A percentile compares a stretch with the other conserved stretches of the same genome.
These are phyloP conservation scores for Cepphus grylle DNA, from an alignment of 2,113 vertebrate genomes.

Conservation along the genomic window DNA sequence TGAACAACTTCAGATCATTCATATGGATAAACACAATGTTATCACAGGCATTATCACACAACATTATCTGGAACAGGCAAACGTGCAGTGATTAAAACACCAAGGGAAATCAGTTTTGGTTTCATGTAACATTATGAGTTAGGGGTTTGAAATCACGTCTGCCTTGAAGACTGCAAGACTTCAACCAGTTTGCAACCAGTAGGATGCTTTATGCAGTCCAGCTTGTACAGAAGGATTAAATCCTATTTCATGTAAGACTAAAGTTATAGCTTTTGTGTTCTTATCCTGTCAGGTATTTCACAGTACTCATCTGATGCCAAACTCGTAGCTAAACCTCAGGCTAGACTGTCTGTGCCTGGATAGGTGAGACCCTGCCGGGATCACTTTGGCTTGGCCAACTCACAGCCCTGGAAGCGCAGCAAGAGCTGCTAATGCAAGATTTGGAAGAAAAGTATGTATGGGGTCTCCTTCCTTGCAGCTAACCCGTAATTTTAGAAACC, in stretches of 20 bases:
- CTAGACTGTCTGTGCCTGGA: not conserved
- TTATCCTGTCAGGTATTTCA: not conserved
- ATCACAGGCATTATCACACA: not conserved
- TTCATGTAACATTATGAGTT: not conserved
- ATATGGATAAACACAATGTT: not conserved
- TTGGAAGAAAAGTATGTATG: not conserved
- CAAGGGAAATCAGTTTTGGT: slow-evolving; percentile 23
- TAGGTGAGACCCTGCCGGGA: not conserved
- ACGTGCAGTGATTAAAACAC: slow-evolving; percentile 36
- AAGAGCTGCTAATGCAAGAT: not conserved
- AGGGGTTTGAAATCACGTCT: not conserved
- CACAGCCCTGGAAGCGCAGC: not conserved
- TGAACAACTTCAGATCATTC: not conserved
- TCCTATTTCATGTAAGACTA: not conserved
- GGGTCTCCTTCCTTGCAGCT: not conserved
- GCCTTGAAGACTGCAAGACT: not conserved
- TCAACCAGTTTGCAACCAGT: not conserved
- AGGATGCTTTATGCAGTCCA: not conserved
- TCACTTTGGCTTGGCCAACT: not conserved
- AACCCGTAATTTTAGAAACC: not conserved
- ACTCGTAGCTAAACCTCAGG: not conserved
- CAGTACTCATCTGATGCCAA: not conserved
- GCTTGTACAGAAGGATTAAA: not conserved
- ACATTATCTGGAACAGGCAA: not conserved
- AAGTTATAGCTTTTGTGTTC: not conserved